Evolutionary conservation across 2,113 vertebrate species (phyloP), one percentile per base, ranked within the genome.

Genomic region (Egretta garzetta): DNA sequence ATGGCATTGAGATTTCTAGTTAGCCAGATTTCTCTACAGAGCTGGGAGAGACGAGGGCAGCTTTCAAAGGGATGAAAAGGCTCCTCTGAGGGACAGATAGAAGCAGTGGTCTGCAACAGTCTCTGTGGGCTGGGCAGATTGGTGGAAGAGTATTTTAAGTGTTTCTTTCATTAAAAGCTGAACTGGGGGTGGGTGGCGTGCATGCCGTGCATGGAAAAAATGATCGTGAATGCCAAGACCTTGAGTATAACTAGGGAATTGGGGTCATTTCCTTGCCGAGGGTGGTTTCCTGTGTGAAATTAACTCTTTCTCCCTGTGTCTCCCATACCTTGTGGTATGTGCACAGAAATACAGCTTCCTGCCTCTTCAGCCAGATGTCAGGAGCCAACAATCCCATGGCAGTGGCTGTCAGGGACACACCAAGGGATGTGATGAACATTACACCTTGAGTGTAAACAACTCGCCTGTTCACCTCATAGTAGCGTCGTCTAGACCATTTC

Each of bases 311-410:
- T 84, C 20, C 41, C 11, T 4, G 1, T 1, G 2, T 50, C 49
- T 92, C n/a, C 53, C 12, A 18, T 58, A 19, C 33, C n/a, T 41
- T 0, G 0, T 0, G 0, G n/a, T 18, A 11, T 0, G 8, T 2
- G 0, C 33, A 13, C 32, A 35, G 33, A 60, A 80, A 72, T 18
- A 5, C 47, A 47, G 23, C 23, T 52, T 88, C 45, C 52, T 32
- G 14, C 62, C 63, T 70, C 75, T 68, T 41, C 2, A 2, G 59
- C 4, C 9, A 26, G 39, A 45, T 32, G 59, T 59, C 3, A 8
- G 56, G 63, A 72, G 39, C 45, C 7, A 3, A 3, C 3, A 8
- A 66, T 60, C 75, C 52, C 21, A 4, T 4, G 16, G 35, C 8
- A 7, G 71, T 27, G 71, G 50, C 55, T 76, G 60, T 50, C 14